phyloP scores from a whole-genome alignment of 2,888 invertebrate species.

The Nephrotoma appendiculata region DNA sequence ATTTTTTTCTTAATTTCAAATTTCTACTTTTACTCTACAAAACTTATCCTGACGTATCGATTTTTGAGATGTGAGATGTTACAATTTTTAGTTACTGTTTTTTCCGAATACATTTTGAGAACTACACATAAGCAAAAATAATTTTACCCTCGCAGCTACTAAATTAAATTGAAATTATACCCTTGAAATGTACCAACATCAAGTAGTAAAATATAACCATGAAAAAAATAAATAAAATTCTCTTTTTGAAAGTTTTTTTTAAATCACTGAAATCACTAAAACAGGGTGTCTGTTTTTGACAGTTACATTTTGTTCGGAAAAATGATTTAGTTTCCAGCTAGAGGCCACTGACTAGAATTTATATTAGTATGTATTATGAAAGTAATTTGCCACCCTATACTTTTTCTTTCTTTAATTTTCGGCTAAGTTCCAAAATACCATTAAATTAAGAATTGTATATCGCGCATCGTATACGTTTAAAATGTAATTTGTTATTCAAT shows the following conservation, averaged over 20 bases:
- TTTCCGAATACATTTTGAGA: no score
- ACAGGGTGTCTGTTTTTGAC: no score
- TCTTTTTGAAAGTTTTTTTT: background rate
- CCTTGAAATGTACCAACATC: background rate
- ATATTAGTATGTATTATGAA: no score
- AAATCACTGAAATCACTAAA: background rate
- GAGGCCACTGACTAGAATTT: no score
- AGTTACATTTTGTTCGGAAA: no score
- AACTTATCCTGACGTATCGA: no score
- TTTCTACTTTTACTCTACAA: no score
- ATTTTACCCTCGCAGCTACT: background rate
- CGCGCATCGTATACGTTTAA: background rate
- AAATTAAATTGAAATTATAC: background rate
- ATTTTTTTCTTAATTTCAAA: no score
- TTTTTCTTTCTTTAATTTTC: background rate
- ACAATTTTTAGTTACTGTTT: no score
- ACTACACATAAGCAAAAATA: background rate
- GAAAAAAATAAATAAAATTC: background rate
- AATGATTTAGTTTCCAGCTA: no score
- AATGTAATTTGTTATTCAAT: background rate
- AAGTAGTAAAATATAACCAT: background rate
- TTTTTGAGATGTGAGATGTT: no score
- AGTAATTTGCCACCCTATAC: background rate
- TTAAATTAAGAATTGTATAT: background rate
- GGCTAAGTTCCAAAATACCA: background rate